Base-by-base conservation (phyloP, 2,888 invertebrate species). In the Brachylomia viminalis region DNA sequence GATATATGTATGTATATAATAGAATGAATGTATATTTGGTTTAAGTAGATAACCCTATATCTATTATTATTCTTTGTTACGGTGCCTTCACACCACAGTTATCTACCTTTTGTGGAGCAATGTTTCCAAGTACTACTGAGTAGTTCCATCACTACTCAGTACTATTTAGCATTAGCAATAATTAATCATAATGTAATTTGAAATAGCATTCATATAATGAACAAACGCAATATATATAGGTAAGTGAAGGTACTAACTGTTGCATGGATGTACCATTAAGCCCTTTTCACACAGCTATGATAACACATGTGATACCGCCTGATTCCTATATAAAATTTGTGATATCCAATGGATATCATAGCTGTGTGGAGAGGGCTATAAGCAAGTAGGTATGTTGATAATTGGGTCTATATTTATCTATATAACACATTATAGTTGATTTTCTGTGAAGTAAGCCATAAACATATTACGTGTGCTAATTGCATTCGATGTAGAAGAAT, bases 401-500 rank as follows among this genome's bases (percentile, higher is more conserved):
- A 58, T 56, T 27, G 56, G 56, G 56, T 56, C 56, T 56, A 56
- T 62, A 62, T 38, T 62, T 62, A 62, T 62, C 33, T 62, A 62
- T 42, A 23, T 62, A 62, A 38, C 42, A 42, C 27, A 27, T 42
- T 42, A 47, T 65, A 45, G 49, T 67, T 27, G 45, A 69, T 69
- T 58, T 42, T 52, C 58, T 67, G 54, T 54, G 54, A 69, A 69
- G 45, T 69, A 69, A 58, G 42, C 27, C 58, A 27, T 58, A 42
- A 42, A 69, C 47, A 49, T 45, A 71, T 61, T 49, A 30, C 71
- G 45, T 38, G 38, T 61, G 15, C 30, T 45, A 42, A 52, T 61
- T 61, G 71, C 71, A 49, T 47, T 59, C 49, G 49, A 45, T 49
- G 71, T 61, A 49, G 71, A 59, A 49, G 61, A 47, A 71, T 71